phyloP scores from a whole-genome alignment of 2,797 vertebrate species.

The Poeciliopsis turneri region DNA sequence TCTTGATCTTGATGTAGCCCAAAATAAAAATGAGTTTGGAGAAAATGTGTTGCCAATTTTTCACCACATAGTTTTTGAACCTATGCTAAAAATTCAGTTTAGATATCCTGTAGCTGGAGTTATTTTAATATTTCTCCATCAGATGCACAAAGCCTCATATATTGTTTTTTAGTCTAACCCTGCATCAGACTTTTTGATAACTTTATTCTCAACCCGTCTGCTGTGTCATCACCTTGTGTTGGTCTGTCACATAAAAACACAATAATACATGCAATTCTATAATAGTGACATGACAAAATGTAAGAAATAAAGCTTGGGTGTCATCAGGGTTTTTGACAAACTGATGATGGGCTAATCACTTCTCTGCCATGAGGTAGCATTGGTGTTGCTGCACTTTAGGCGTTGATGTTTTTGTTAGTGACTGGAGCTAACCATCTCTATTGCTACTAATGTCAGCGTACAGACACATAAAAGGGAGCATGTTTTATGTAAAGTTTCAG shows the following conservation, averaged over 20 bases:
- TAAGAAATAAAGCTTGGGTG: background rate
- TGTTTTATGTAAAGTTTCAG: constrained; percentile 37
- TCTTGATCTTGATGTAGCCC: too few relatives aligned
- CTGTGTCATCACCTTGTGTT: background rate
- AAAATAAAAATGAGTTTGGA: too few relatives aligned
- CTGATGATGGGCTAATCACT: constrained; percentile 51
- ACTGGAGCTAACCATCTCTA: constrained; percentile 15
- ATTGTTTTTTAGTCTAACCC: background rate
- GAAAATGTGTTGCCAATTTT: background rate
- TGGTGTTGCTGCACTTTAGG: constrained; percentile 23
- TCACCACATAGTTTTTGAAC: background rate
- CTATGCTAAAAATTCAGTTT: background rate
- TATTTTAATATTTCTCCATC: background rate
- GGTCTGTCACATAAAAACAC: background rate
- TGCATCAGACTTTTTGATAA: background rate
- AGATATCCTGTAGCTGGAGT: too few relatives aligned
- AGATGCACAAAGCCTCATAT: background rate
- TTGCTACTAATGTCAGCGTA: constrained; percentile 6
- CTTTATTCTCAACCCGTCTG: background rate
- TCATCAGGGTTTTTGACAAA: constrained; percentile 12
- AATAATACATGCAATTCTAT: background rate
- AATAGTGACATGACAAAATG: background rate
- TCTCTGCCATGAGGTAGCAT: background rate
- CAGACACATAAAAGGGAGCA: constrained; percentile 1
- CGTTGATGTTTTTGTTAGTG: constrained; percentile 28